These are phyloP conservation scores for Trachelipus rathkii DNA, from an alignment of 1,140 invertebrate species.

Conservation along the genomic window DNA sequence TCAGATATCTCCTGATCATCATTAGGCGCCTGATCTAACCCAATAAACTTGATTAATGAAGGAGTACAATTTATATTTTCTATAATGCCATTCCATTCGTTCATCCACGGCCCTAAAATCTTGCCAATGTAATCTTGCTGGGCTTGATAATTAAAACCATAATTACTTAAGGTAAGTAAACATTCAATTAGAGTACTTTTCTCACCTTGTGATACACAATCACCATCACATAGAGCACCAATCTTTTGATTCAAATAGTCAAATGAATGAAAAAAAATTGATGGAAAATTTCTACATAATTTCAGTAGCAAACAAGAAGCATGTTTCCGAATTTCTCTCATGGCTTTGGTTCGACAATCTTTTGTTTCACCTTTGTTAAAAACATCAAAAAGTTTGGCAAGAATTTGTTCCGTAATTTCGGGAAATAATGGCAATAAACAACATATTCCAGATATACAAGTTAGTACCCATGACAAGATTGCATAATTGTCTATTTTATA, in stretches of 20 bases:
- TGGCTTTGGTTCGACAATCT: not conserved
- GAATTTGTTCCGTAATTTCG: not conserved
- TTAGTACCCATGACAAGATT: not conserved
- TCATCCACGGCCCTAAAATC: not conserved
- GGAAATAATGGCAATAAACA: not conserved
- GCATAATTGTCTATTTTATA: not conserved
- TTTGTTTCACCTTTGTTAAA: not conserved
- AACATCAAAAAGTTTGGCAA: not conserved
- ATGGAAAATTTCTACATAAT: not conserved
- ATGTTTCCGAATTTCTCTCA: not conserved
- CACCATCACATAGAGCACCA: not conserved
- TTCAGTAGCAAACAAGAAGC: not conserved
- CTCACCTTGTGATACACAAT: not conserved
- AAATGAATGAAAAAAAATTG: not conserved
- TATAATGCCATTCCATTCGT: not conserved
- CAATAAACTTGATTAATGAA: not conserved
- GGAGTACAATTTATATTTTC: not conserved
- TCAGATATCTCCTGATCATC: not conserved
- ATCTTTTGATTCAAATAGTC: not conserved
- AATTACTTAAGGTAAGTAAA: not conserved
- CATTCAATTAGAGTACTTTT: not conserved
- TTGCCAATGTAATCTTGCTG: constrained; percentile 5
- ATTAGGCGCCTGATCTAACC: not conserved
- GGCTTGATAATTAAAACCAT: not conserved
- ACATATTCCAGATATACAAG: not conserved